These are phyloP conservation scores for Dione juno DNA, from an alignment of 2,888 invertebrate genomes.

Conservation along the genomic window DNA sequence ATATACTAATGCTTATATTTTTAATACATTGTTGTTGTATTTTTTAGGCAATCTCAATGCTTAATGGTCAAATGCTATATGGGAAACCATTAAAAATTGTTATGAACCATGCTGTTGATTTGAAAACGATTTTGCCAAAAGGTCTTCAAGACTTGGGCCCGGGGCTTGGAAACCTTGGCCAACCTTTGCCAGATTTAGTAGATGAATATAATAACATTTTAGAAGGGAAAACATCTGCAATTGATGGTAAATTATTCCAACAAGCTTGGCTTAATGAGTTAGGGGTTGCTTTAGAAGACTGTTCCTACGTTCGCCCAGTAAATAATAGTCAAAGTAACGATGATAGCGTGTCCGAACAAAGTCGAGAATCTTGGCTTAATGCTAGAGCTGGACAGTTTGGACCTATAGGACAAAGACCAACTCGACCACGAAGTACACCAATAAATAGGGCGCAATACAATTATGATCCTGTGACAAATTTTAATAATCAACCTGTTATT, in stretches of 20 bases:
- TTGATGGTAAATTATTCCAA: conserved; percentile 45
- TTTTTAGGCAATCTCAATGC: conserved; percentile 72
- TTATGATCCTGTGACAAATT: conserved; percentile 13
- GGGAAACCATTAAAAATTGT: conserved; percentile 58
- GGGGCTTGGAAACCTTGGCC: conserved; percentile 63
- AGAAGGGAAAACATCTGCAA: conserved; percentile 46
- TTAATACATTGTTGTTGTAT: too few relatives aligned
- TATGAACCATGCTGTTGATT: conserved; percentile 52
- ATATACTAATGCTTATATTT: too few relatives aligned
- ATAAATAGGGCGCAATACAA: conserved; percentile 9
- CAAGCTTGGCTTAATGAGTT: conserved; percentile 29
- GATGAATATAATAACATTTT: conserved; percentile 60
- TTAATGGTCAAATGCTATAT: conserved; percentile 62
- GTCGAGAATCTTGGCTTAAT: conserved; percentile 15
- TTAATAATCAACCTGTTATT: conserved; percentile 2
- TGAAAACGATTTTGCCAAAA: conserved; percentile 60
- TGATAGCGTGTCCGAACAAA: conserved; percentile 15
- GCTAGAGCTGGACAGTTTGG: conserved; percentile 21
- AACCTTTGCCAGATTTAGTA: conserved; percentile 59
- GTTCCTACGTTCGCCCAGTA: conserved; percentile 26
- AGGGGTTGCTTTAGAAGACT: conserved; percentile 28
- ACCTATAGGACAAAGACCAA: conserved; percentile 32
- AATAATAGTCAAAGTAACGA: conserved; percentile 22
- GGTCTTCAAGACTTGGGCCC: conserved; percentile 61
- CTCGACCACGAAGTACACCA: neutral